phyloP scores from a whole-genome alignment of 2,113 vertebrate genomes.

The Muntiacus reevesi region DNA sequence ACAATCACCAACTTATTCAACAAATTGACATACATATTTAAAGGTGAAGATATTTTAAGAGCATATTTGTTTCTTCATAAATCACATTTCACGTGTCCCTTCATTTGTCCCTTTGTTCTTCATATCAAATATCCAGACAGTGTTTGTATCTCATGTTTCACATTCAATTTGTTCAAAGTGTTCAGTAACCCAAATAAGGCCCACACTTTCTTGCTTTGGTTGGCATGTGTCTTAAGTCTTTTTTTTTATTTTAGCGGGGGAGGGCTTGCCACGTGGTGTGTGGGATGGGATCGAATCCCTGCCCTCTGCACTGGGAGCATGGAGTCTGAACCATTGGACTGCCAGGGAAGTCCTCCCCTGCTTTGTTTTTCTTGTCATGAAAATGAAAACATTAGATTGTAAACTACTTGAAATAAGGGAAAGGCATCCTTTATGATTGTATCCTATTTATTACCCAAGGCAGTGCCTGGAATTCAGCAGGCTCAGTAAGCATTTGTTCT shows the following conservation, averaged over 20 bases:
- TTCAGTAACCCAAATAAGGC: not conserved
- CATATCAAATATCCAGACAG: not conserved
- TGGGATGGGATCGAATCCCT: not conserved
- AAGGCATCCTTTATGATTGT: not conserved
- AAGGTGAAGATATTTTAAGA: slow-evolving; percentile 36
- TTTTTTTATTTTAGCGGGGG: not conserved
- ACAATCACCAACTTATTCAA: slow-evolving; percentile 45
- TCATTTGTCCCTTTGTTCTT: slow-evolving; percentile 5
- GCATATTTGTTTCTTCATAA: slow-evolving; percentile 33
- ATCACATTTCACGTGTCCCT: slow-evolving; percentile 35
- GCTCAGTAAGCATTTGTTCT: not conserved
- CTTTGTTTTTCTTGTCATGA: not conserved
- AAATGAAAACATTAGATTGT: not conserved
- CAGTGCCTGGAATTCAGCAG: not conserved
- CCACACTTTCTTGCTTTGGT: not conserved
- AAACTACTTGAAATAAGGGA: not conserved
- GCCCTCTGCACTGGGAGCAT: not conserved
- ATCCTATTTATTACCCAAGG: not conserved
- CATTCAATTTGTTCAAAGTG: not conserved
- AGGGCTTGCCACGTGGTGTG: not conserved
- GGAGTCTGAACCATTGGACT: not conserved
- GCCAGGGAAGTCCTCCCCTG: not conserved
- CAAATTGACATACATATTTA: not conserved
- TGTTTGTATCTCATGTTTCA: not conserved
- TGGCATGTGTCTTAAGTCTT: not conserved